phyloP scores from a whole-genome alignment of 2,797 vertebrate genomes.

The Babyrousa celebensis region DNA sequence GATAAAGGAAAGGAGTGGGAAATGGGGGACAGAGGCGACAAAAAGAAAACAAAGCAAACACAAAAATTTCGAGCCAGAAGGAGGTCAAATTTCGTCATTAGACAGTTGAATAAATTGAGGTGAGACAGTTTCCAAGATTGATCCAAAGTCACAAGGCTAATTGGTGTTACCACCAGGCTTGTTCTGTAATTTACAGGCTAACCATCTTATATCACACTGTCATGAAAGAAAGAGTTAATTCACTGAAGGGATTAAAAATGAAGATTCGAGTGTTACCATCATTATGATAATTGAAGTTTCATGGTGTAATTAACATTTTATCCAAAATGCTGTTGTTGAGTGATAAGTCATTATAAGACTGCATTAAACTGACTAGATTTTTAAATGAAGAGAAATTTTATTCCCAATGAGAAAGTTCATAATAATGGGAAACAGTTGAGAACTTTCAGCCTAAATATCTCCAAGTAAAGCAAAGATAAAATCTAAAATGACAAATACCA shows the following conservation, averaged over 20 bases:
- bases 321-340: conserved; percentile 24
- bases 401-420: conserved; percentile 61
- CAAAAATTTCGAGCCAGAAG: neutral
- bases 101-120: neutral
- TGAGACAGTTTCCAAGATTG: neutral
- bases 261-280: conserved; percentile 52
- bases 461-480: conserved; percentile 35
- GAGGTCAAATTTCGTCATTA: neutral
- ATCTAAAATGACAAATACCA: neutral
- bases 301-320: conserved; percentile 84
- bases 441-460: neutral
- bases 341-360: conserved; percentile 55
- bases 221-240: conserved; percentile 25
- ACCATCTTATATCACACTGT: rapidly evolving
- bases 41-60: neutral
- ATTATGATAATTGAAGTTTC: conserved; percentile 61
- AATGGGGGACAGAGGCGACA: neutral
- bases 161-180: neutral
- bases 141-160: neutral
- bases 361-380: conserved; percentile 54
- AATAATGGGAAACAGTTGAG: neutral
- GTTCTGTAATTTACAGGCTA: neutral
- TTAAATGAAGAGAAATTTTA: conserved; percentile 72
- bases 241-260: neutral
- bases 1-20: neutral